Base-by-base conservation (phyloP, 2,113 vertebrate genomes). In the Clarias batrachus region DNA sequence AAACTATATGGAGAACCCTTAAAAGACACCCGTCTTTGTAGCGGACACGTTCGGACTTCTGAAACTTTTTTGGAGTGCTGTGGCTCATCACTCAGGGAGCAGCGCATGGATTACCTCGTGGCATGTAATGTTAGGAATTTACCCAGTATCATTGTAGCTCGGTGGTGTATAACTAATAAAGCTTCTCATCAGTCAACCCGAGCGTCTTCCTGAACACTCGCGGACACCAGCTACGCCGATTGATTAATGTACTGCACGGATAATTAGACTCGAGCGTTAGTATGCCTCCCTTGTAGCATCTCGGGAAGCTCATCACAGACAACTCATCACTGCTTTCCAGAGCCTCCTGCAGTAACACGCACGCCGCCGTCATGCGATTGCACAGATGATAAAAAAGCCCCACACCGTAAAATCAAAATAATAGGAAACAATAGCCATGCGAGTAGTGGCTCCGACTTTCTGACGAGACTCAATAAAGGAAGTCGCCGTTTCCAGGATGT, bases 391-490 rank as follows among this genome's bases (percentile, higher is more conserved):
- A 65, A 63, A 41, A 48, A 16, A 14, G 60, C 33, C n/a, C 9
- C 73, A n/a, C 41, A 62, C 57, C 19, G 12, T 23, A 41, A 37
- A 62, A 62, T 37, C 52, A 0, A 66, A 79, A 17, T 21, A 25
- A n/a, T 71, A 73, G 84, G 86, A 89, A 89, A 86, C 78, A 87
- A 87, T 85, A 82, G 70, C 60, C 23, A 30, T 76, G 14, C 56
- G 70, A 80, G 76, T 82, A 89, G 79, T 65, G 68, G 52, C 86
- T 88, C 79, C 66, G 81, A 82, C 84, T 84, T 57, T 87, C 73
- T 27, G 79, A 82, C 25, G 73, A 66, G 83, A 90, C 66, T 88
- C 83, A 90, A 88, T 85, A 85, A 74, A 85, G 89, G 88, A 91
- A 88, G 74, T 88, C 48, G 54, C 52, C 1, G 48, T 85, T 90